A percentile compares a stretch with the other conserved stretches of the same genome.
phyloP scores from a whole-genome alignment of 2,888 invertebrate species.

The Cactoblastis cactorum region DNA sequence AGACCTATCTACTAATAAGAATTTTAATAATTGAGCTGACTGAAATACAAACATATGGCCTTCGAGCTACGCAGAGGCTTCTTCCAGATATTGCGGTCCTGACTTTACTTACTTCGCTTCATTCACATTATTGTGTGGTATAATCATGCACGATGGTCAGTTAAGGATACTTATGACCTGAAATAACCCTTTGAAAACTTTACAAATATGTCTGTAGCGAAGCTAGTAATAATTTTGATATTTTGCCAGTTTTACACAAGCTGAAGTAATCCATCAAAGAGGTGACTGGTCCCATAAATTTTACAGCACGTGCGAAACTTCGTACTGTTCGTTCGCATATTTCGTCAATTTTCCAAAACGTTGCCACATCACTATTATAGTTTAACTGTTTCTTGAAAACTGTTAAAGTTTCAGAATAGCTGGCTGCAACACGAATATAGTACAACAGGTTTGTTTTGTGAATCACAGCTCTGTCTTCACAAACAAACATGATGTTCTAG shows the following conservation, averaged over 20 bases:
- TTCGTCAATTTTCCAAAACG: conserved; percentile 25
- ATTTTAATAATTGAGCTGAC: too few species aligned
- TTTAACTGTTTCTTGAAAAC: conserved; percentile 14
- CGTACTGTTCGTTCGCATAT: conserved; percentile 15
- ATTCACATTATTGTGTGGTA: too few species aligned
- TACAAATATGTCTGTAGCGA: neutral
- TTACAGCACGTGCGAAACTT: conserved; percentile 25
- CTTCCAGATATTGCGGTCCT: too few species aligned
- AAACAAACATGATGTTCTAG: neutral
- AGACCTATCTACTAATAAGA: too few species aligned
- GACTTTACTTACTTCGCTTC: too few species aligned
- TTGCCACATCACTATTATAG: conserved; percentile 8
- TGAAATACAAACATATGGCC: too few species aligned
- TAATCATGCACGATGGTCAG: too few species aligned
- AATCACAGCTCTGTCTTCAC: neutral
- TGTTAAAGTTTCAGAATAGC: neutral
- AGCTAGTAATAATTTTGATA: conserved; percentile 6
- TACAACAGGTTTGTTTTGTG: neutral
- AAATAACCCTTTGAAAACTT: neutral
- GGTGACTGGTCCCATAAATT: conserved; percentile 43
- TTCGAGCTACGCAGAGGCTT: too few species aligned
- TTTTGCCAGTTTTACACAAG: conserved; percentile 16
- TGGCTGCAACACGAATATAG: too few species aligned
- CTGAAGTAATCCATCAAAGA: conserved; percentile 15
- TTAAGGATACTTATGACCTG: too few species aligned